phyloP scores from a whole-genome alignment of 2,113 vertebrate genomes.

The Lophura nycthemera region DNA sequence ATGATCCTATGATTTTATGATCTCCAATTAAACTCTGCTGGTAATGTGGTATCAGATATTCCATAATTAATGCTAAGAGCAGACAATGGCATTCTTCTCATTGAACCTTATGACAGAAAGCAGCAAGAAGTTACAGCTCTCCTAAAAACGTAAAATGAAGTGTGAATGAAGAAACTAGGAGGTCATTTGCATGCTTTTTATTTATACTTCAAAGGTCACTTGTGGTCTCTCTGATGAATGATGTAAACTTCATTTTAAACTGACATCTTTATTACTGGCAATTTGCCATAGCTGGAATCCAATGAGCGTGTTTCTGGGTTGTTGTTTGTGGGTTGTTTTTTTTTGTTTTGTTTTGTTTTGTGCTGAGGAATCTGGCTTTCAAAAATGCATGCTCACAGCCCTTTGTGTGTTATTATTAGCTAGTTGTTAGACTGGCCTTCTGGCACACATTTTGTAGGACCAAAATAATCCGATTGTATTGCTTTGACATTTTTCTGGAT shows the following conservation, averaged over 20 bases:
- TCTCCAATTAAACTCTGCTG: background rate
- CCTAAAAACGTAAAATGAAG: background rate
- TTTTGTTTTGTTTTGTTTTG: background rate
- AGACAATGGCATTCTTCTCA: background rate
- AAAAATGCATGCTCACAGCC: slow-evolving; percentile 66
- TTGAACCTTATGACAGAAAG: background rate
- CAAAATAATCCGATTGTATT: slow-evolving; percentile 36
- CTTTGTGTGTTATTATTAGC: slow-evolving; percentile 43
- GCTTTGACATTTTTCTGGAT: slow-evolving; percentile 15
- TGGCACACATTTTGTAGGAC: slow-evolving; percentile 16
- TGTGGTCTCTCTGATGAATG: slow-evolving; percentile 2
- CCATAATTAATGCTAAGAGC: background rate
- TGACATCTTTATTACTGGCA: slow-evolving; percentile 54
- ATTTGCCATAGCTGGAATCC: slow-evolving; percentile 49
- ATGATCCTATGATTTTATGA: no score
- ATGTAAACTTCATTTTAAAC: slow-evolving; percentile 52
- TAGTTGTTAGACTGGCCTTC: slow-evolving; percentile 18
- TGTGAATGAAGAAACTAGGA: slow-evolving; percentile 19
- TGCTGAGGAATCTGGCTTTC: slow-evolving; percentile 40
- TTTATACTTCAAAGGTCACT: slow-evolving; percentile 69
- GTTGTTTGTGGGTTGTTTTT: background rate
- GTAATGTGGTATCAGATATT: background rate
- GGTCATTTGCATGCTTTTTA: slow-evolving; percentile 11
- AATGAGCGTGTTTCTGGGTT: slow-evolving; percentile 42
- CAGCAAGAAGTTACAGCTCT: background rate